Evolutionary conservation across 2,888 invertebrate genomes (phyloP), one percentile per base, ranked within the genome.

Genomic region (Gnatocerus cornutus): DNA sequence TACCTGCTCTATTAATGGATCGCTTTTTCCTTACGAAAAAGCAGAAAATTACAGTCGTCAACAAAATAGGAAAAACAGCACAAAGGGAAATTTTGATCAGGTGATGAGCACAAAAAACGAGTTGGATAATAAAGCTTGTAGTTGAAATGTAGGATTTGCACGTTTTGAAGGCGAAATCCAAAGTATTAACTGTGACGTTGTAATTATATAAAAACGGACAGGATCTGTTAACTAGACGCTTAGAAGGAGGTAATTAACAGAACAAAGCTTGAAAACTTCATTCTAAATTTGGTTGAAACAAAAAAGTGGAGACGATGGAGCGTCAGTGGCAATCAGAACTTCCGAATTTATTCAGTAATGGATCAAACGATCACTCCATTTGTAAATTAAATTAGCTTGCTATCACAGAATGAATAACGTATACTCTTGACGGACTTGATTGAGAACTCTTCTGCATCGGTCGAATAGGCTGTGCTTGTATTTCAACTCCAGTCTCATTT

Each of bases 361-460:
- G 72, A 72, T 73, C 71, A 73, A 72, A 72, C 71, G 71, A 72
- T 69, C 70, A 68, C 64, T 73, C 66, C 71, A 72, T 68, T 72
- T 73, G 65, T 71, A 70, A 68, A 71, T 71, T 70, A 72, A 73
- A 72, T 73, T 73, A 73, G 56, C 66, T 62, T 62, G 63, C 74
- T 72, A 72, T 71, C 68, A 73, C 69, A 69, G 74, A 71, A 71
- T 69, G 74, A 72, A 72, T 72, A 74, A 69, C 74, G 71, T 69
- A 72, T 63, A 59, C 73, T 72, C 73, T 73, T 70, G 68, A 73
- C 66, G 65, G 69, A 69, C 63, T 72, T 74, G 74, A 74, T 74
- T 72, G 74, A 74, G 72, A 72, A 72, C 74, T 65, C 72, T 74
- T 74, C 69, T 71, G 69, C 71, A 72, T 69, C 72, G 67, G 58